Conservation (phyloP, 2,797 vertebrate genomes). For the Gambusia yucatana region DNA sequence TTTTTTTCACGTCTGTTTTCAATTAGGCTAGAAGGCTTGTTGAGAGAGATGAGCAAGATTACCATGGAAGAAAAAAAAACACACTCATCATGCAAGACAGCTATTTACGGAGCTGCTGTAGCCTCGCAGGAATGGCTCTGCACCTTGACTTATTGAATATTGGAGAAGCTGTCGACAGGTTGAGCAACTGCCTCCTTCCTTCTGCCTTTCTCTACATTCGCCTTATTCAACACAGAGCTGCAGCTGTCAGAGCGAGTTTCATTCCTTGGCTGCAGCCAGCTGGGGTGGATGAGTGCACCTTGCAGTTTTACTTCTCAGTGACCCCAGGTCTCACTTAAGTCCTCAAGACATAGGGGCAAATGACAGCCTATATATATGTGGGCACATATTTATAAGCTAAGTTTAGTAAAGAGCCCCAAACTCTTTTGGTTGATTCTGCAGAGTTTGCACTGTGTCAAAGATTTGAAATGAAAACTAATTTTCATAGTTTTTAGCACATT, state of each 20-base stretch:
- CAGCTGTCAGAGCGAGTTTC: slow-evolving; percentile 71
- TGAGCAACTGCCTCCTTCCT: slow-evolving; percentile 75
- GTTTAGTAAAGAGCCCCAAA: neutral
- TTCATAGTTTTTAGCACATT: neutral
- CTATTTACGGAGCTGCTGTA: slow-evolving; percentile 75
- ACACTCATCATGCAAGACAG: slow-evolving; percentile 66
- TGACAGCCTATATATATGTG: slow-evolving; percentile 2
- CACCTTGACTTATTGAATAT: slow-evolving; percentile 81
- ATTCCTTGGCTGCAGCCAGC: slow-evolving; percentile 67
- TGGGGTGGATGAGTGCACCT: slow-evolving; percentile 70
- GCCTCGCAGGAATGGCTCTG: slow-evolving; percentile 72
- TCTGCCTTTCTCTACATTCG: slow-evolving; percentile 72
- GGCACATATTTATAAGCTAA: neutral
- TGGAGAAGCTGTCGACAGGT: slow-evolving; percentile 78
- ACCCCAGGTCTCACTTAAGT: slow-evolving; percentile 50
- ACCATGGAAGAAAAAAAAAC: slow-evolving; percentile 63
- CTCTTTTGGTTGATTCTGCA: neutral
- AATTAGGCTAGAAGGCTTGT: slow-evolving; percentile 75
- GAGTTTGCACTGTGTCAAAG: neutral
- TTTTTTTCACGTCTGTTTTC: slow-evolving; percentile 64
- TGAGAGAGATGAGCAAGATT: slow-evolving; percentile 80
- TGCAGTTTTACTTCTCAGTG: slow-evolving; percentile 63
- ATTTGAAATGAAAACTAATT: neutral
- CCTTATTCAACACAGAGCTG: slow-evolving; percentile 70
- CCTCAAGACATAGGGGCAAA: slow-evolving; percentile 32